Evolutionary conservation across 2,113 vertebrate genomes (phyloP), one percentile per base, ranked within the genome.

Genomic region (Corydoras maculifer): DNA sequence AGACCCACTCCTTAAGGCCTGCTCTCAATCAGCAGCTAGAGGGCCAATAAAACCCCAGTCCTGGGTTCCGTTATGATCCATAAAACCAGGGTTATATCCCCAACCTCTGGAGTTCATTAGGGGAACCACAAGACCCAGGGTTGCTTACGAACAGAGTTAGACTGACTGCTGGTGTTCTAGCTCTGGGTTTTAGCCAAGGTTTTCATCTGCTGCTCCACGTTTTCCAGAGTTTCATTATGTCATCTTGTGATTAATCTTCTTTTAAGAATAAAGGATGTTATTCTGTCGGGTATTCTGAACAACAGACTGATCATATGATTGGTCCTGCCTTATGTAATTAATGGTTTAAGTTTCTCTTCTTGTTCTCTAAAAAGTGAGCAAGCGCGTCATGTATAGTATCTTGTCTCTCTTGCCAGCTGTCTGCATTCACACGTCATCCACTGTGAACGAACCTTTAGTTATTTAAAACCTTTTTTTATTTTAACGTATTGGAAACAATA

Each of bases 1-100:
- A 31, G 30, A 5, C 11, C 74, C 62, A 10, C 68, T 51, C 55
- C 48, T 53, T 58, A 30, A 3, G n/a, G 68, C 62, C 84, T 86
- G 83, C 75, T 86, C 81, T 77, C 81, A 82, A 80, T 88, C 79
- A 78, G 75, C 82, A 81, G 69, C 84, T 80, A 77, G 84, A 80
- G 74, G 64, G 72, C 77, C 75, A 77, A 80, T 85, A 83, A 86
- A 86, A 60, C 71, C 58, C 61, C 70, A 5, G 70, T 72, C 29
- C 70, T 15, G 30, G 55, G 62, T 70, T 79, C 64, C 73, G 82
- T 87, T 82, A 82, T 69, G 74, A 66, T 68, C 55, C 78, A 69
- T 73, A 82, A 78, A 80, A 63, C 71, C 53, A 9, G 79, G 60
- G 75, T 30, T 61, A 63, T 61, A 31, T 67, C 30, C 35, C 48